Evolutionary conservation across 2,888 invertebrate species (phyloP), one percentile per base, ranked within the genome.

Genomic region (Andrena hattorfiana): DNA sequence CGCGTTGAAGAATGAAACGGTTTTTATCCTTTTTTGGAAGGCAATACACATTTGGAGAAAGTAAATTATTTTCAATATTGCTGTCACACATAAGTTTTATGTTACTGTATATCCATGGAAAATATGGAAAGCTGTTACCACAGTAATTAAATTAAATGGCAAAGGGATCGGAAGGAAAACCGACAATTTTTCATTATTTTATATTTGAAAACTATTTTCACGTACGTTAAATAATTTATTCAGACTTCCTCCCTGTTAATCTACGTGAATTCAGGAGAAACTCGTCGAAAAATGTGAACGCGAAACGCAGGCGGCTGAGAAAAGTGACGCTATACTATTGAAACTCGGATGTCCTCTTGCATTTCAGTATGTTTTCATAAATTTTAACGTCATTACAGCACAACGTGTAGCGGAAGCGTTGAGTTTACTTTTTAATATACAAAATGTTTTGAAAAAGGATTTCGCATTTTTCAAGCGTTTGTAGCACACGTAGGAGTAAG

Each of bases 351-450:
- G 35, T 59, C 51, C 59, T n/a, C 42, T 42, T 42, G 59, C n/a
- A 69, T 69, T 69, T 69, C 69, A 49, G 26, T 20, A 32, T 32
- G 32, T 62, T 49, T 75, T 69, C 20, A 32, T 32, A 16, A 49
- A 75, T 75, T 51, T 23, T 30, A 30, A 30, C 26, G n/a, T 32
- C 26, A 23, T 26, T 59, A 13, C 20, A 49, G 51, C 28, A 26
- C 26, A 75, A 68, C 59, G 28, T 49, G 68, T 42, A 56, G 59
- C 32, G n/a, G 5, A 42, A 56, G 5, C 20, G 56, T 20, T 35
- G 32, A 32, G 51, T 51, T 56, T 23, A 16, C 7, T 4, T 20
- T 13, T 4, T 35, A 56, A 56, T 35, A n/a, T 23, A n/a, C n/a
- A 20, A 5, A 20, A 32, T 69, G 68, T n/a, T 35, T 56, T 7